Evolutionary conservation across 1,140 invertebrate species (phyloP).

Genomic region (Psix sp.): DNA sequence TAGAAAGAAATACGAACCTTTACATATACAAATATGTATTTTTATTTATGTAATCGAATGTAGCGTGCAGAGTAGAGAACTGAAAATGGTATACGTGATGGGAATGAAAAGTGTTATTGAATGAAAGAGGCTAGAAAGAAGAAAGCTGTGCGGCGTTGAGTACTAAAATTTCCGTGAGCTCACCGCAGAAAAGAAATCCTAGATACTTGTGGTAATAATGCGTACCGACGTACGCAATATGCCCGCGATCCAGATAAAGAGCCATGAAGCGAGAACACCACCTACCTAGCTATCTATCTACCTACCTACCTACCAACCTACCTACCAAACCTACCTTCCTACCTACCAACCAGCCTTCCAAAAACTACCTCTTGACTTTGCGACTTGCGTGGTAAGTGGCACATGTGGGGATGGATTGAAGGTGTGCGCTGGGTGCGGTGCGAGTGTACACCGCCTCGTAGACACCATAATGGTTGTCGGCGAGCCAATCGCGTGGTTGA

Average conservation of each 20-base stretch:
- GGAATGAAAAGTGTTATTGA: constrained; percentile 19
- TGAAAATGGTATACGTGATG: constrained; percentile 11
- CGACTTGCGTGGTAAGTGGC: constrained; percentile 27
- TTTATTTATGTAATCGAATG: constrained; percentile 21
- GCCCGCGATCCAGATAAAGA: constrained; percentile 52
- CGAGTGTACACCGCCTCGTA: constrained; percentile 37
- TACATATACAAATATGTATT: constrained; percentile 12
- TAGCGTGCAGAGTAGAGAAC: constrained; percentile 3
- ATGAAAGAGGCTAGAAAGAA: constrained; percentile 18
- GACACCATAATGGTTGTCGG: constrained; percentile 74
- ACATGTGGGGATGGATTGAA: constrained; percentile 47
- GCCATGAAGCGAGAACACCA: constrained; percentile 44
- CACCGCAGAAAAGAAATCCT: constrained; percentile 44
- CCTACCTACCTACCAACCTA: constrained; percentile 24
- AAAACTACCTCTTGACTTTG: constrained; percentile 37
- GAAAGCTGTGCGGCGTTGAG: constrained; percentile 17
- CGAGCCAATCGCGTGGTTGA: constrained; percentile 60
- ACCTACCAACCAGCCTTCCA: constrained; percentile 30
- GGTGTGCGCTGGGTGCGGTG: constrained; percentile 42
- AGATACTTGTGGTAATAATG: constrained; percentile 56
- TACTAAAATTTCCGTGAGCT: constrained; percentile 52
- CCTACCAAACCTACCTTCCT: constrained; percentile 21
- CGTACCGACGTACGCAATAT: constrained; percentile 56
- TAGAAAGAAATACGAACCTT: constrained; percentile 5
- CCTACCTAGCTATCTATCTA: constrained; percentile 36